Conservation (phyloP, 1,140 invertebrate species). For the Trypoxylus dichotomus region DNA sequence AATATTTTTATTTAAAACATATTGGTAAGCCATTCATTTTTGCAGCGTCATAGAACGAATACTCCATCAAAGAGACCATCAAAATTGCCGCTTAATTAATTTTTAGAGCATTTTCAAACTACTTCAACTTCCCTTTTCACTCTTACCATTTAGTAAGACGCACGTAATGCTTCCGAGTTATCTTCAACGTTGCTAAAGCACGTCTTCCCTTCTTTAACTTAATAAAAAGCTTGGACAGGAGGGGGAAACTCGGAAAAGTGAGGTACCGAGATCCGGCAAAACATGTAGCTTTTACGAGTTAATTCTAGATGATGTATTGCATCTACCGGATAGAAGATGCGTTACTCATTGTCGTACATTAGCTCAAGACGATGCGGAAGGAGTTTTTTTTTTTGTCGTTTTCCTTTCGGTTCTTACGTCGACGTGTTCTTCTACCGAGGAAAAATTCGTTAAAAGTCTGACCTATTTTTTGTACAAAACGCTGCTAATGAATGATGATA, state of each 20-base stretch:
- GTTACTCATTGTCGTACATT: conserved; percentile 20
- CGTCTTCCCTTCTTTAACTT: neutral
- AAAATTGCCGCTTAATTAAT: neutral
- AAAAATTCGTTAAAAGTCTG: conserved; percentile 12
- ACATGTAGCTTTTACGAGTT: conserved; percentile 23
- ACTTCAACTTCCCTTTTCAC: neutral
- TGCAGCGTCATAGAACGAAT: neutral
- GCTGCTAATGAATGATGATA: conserved; percentile 16
- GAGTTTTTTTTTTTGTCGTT: neutral
- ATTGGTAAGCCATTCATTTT: neutral
- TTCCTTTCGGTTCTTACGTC: neutral
- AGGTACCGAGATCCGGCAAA: conserved; percentile 1
- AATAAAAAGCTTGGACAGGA: neutral
- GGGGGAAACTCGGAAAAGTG: neutral
- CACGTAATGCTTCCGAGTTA: neutral
- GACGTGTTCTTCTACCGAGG: neutral
- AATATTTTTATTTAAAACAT: too few relatives aligned
- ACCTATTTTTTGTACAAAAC: neutral
- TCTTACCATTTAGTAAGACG: neutral
- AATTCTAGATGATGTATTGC: conserved; percentile 20
- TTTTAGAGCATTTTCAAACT: neutral
- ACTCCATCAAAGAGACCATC: neutral
- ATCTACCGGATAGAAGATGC: conserved; percentile 9
- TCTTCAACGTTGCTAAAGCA: neutral
- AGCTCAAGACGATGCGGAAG: neutral